A percentile compares a stretch with the other conserved stretches of the same genome.
phyloP scores from a whole-genome alignment of 2,113 vertebrate genomes.

The Heterotis niloticus region DNA sequence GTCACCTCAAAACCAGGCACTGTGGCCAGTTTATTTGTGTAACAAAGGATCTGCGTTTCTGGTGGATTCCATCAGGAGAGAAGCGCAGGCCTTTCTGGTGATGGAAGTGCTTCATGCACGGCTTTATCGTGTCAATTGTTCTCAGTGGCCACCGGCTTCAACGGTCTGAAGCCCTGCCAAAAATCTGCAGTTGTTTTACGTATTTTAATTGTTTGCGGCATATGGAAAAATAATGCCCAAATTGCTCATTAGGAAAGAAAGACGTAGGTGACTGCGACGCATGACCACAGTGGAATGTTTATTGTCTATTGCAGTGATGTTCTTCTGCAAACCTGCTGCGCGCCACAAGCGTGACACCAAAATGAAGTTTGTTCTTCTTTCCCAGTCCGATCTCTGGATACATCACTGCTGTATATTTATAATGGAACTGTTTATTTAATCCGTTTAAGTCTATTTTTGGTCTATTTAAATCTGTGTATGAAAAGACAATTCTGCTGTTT shows the following conservation, averaged over 20 bases:
- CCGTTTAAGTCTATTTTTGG: constrained; percentile 7
- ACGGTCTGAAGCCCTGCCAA: constrained; percentile 2
- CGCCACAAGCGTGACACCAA: background rate
- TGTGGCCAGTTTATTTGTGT: background rate
- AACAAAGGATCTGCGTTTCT: too few species aligned
- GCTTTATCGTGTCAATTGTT: constrained; percentile 13
- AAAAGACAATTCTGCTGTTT: constrained; percentile 12
- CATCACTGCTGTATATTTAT: constrained; percentile 14
- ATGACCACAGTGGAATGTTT: background rate
- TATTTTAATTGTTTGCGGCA: constrained; percentile 23
- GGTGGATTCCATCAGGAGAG: background rate
- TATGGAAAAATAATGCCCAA: constrained; percentile 21
- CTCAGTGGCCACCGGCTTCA: background rate
- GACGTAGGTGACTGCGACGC: background rate
- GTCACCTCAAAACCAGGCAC: background rate
- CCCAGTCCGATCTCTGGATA: background rate
- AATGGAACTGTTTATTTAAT: constrained; percentile 16
- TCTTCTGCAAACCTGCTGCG: background rate
- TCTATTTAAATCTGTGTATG: constrained; percentile 14
- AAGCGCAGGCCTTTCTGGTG: background rate
- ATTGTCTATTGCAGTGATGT: background rate
- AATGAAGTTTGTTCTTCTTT: constrained; percentile 19
- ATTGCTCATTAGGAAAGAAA: constrained; percentile 9
- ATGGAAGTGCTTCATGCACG: background rate
- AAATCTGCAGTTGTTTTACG: constrained; percentile 17